Evolutionary conservation across 1,140 invertebrate genomes (phyloP), one percentile per base, ranked within the genome.

Genomic region (Drosophila leontia): DNA sequence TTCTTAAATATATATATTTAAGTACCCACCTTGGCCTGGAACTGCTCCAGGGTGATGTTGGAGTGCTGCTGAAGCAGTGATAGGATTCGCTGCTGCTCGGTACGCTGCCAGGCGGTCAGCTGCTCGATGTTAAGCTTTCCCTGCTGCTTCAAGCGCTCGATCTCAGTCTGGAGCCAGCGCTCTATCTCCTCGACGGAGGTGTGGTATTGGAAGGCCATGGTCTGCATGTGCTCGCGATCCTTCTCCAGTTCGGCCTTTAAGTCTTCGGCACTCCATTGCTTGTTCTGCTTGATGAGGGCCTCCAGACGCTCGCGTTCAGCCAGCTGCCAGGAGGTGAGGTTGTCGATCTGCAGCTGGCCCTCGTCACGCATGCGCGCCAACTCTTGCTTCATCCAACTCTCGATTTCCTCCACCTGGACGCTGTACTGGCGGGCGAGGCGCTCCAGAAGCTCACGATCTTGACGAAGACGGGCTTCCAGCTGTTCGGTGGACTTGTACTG

Each of bases 181-280:
- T 92, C 91, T 7, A 92, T 92, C 23, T 92, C 91, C 67, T 92
- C 91, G 1, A 92, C 86, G 0, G 90, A 91, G 5, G 87, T 90
- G 55, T 92, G 91, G 45, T 92, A 91, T 47, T 92, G 91, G 78
- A 91, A 91, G 13, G 91, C 91, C 75, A 92, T 91, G 0, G 92
- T 92, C 35, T 92, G 91, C 90, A 92, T 92, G 34, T 92, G 91
- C 1, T 91, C 82, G 3, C 91, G 90, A 79, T 92, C 91, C 15
- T 92, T 83, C 6, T 77, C 74, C 17, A 92, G 47, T n/a, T 78
- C 83, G 1, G 69, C 48, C 19, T 75, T 75, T n/a, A 92, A 50
- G 17, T 92, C 91, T 37, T 88, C 86, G 35, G 88, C 85, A 29
- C 84, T 92, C 88, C 86, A 91, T 32, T 81, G 72, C 12, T 90